Base-by-base conservation (phyloP, 2,888 invertebrate genomes). In the Agelastica alni region DNA sequence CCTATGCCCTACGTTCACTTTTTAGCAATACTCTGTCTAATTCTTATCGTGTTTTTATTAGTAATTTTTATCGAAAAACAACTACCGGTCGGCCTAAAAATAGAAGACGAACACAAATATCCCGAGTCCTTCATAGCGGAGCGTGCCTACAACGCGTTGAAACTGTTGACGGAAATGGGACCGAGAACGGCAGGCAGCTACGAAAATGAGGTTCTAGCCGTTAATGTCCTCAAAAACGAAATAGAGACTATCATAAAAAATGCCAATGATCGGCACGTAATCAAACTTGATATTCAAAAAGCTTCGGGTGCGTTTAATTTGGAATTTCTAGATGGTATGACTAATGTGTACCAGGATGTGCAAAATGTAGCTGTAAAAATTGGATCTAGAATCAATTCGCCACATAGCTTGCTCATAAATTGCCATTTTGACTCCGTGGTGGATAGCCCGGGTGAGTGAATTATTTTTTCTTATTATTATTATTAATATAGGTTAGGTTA, bases 351-450 rank as follows among this genome's bases (percentile, higher is more conserved):
- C 67, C 79, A 81, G 62, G 84, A 86, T 69, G 81, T 84, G 53
- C 82, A 83, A 64, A 89, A 89, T 74, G 80, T 89, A 30, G 75
- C 88, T 39, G 88, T 85, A 14, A 84, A 82, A 72, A 77, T 89
- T 54, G 83, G 85, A 28, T 83, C 86, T 0, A 73, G 72, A 32
- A 75, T 77, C 54, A 73, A 77, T 56, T 80, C 82, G 3, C 78
- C 81, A 46, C 77, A 81, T 66, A 83, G 84, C 72, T 75, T 89
- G 53, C 76, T 90, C 54, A 78, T 91, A 53, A 91, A 90, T 73
- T 90, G 90, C 71, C 91, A 91, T 75, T 89, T 85, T 74, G 90
- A 91, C 72, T 82, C 86, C 31, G 85, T 87, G 58, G 78, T 85
- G 7, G 86, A 85, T 66, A 88, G 88, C 72, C 87, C 88, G 73